Evolutionary conservation across 2,888 invertebrate genomes (phyloP).

Genomic region (Temnothorax ravouxi): DNA sequence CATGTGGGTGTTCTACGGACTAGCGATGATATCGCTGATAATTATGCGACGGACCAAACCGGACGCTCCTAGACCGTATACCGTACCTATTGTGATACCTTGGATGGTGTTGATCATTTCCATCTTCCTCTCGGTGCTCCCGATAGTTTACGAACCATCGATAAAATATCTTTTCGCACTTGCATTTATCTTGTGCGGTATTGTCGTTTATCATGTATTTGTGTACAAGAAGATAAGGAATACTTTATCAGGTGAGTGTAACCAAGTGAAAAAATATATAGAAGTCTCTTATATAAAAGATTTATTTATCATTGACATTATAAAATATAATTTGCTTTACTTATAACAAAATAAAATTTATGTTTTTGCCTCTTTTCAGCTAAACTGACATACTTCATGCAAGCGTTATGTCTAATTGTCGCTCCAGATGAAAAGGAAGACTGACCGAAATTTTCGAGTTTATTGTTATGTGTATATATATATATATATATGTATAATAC

Average conservation of each 20-base stretch:
- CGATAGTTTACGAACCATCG: conserved; percentile 92
- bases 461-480: not conserved
- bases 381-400: conserved; percentile 89
- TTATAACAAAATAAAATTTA: not conserved
- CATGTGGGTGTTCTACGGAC: conserved; percentile 95
- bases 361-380: conserved; percentile 86
- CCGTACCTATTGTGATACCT: conserved; percentile 91
- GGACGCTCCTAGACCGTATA: conserved; percentile 91
- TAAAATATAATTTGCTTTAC: conserved; percentile 5
- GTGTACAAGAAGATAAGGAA: conserved; percentile 91
- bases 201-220: conserved; percentile 91
- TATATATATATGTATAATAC: too few relatives aligned
- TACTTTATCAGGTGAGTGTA: conserved; percentile 89
- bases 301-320: not conserved
- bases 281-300: not conserved
- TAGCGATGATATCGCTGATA: conserved; percentile 93
- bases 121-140: conserved; percentile 91
- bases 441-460: conserved; percentile 57
- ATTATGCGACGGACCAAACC: conserved; percentile 91
- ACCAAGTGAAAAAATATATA: not conserved
- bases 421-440: conserved; percentile 87
- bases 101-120: conserved; percentile 91
- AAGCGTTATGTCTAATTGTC: conserved; percentile 90
- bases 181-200: conserved; percentile 90
- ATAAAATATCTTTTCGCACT: conserved; percentile 92